Conservation (phyloP, 2,888 invertebrate genomes). For the Cloeon dipterum region DNA sequence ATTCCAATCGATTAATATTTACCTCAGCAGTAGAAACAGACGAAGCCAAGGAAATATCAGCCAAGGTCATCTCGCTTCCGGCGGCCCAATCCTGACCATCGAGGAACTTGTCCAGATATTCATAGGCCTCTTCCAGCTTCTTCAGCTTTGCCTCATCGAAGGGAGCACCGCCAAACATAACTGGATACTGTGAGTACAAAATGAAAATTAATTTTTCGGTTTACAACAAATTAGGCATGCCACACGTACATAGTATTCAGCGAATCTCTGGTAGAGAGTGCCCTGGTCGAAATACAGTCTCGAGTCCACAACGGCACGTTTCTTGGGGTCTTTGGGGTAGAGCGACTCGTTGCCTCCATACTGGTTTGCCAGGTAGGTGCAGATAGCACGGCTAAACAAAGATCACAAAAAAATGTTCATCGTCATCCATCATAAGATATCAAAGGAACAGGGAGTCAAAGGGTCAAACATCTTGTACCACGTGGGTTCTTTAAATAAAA, state of each 20-base stretch:
- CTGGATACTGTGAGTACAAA: conserved; percentile 30
- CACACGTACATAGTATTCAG: conserved; percentile 12
- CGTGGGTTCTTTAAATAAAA: too few species aligned
- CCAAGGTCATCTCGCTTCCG: conserved; percentile 48
- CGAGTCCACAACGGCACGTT: conserved; percentile 20
- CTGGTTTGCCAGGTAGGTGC: conserved; percentile 21
- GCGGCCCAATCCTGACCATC: conserved; percentile 44
- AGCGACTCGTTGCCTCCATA: conserved; percentile 20
- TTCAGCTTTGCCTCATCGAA: conserved; percentile 39
- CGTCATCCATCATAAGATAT: too few species aligned
- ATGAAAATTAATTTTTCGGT: not conserved
- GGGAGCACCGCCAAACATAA: conserved; percentile 32
- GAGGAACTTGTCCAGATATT: conserved; percentile 45
- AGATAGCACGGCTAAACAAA: conserved; percentile 20
- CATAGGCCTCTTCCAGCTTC: conserved; percentile 41
- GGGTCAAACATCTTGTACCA: too few species aligned
- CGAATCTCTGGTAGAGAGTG: conserved; percentile 15
- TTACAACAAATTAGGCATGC: too few species aligned
- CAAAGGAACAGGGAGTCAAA: too few species aligned
- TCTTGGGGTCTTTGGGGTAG: conserved; percentile 19
- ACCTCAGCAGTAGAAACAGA: conserved; percentile 47
- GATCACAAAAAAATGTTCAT: conserved; percentile 4
- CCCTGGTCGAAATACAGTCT: conserved; percentile 20
- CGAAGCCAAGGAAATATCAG: conserved; percentile 46
- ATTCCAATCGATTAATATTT: conserved; percentile 8